A percentile compares a stretch with the other conserved stretches of the same genome.
Conservation (phyloP, 2,113 vertebrate species). For the Osmerus eperlanus region DNA sequence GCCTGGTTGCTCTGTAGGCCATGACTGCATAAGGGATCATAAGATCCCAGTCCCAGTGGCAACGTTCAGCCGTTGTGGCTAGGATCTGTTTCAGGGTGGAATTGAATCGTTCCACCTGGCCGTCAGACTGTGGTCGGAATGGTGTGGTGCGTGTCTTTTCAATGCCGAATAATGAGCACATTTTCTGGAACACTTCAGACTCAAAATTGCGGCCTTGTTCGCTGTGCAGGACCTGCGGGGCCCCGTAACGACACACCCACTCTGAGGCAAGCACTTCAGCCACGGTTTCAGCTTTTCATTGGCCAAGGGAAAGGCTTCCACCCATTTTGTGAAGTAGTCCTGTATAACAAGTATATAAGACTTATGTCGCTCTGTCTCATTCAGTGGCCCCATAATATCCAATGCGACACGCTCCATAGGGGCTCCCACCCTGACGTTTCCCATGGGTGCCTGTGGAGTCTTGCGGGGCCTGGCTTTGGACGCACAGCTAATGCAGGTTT, state of each 20-base stretch:
- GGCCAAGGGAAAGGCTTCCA: neutral
- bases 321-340: too few relatives aligned
- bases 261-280: neutral
- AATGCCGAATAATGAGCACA: neutral
- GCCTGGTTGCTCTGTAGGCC: slow-evolving; percentile 22
- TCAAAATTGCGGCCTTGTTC: slow-evolving; percentile 10
- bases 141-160: neutral
- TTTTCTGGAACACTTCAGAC: slow-evolving; percentile 5
- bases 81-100: slow-evolving; percentile 1
- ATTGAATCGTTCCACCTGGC: slow-evolving; percentile 1
- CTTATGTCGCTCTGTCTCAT: too few relatives aligned
- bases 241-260: slow-evolving; percentile 3
- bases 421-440: too few relatives aligned
- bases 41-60: slow-evolving; percentile 19
- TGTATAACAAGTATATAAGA: too few relatives aligned
- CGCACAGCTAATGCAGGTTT: too few relatives aligned
- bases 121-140: neutral
- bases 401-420: too few relatives aligned
- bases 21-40: neutral
- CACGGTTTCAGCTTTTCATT: neutral
- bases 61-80: neutral
- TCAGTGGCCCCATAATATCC: too few relatives aligned
- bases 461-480: too few relatives aligned
- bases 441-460: too few relatives aligned
- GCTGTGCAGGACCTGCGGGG: neutral